Evolutionary conservation across 2,888 invertebrate genomes (phyloP).

Genomic region (Lithophane ornitopus): DNA sequence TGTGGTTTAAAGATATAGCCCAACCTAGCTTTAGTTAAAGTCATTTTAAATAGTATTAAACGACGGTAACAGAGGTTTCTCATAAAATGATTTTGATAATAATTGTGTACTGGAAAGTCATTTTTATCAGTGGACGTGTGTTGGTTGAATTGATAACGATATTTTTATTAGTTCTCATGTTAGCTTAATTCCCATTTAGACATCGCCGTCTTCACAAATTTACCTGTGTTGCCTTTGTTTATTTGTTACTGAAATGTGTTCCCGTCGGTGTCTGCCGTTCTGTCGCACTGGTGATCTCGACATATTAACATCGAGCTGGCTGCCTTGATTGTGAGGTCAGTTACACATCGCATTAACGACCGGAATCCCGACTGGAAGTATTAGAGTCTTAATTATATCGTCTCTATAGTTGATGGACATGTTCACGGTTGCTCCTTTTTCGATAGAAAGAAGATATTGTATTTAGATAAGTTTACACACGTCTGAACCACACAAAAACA

Average conservation of each 20-base stretch:
- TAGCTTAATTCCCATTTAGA: no score
- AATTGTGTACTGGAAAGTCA: no score
- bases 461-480: not conserved
- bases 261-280: not conserved
- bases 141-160: no score
- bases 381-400: conserved; percentile 29
- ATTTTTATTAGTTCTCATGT: no score
- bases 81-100: no score
- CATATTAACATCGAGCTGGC: not conserved
- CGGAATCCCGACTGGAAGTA: not conserved
- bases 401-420: not conserved
- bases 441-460: not conserved
- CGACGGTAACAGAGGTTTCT: no score
- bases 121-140: no score
- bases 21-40: not conserved
- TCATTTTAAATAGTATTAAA: not conserved
- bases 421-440: not conserved
- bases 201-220: no score
- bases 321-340: not conserved
- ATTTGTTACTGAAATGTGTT: not conserved
- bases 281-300: not conserved
- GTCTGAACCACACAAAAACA: not conserved
- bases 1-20: not conserved
- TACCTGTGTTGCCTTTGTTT: no score
- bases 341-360: conserved; percentile 17